Evolutionary conservation across 2,888 invertebrate genomes (phyloP), one percentile per base, ranked within the genome.

Genomic region (Erebia palarica): DNA sequence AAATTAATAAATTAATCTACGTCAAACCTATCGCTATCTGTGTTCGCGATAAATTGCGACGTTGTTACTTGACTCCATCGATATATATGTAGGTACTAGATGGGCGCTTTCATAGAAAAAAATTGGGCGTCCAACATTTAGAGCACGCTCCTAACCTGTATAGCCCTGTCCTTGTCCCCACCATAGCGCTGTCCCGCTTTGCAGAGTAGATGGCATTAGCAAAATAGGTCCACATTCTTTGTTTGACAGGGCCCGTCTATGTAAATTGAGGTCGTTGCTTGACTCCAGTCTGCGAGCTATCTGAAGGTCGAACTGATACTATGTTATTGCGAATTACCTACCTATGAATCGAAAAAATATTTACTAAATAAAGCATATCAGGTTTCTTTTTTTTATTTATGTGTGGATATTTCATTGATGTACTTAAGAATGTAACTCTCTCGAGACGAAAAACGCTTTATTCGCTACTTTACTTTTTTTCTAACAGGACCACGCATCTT

Each of bases 241-340:
- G n/a, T n/a, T n/a, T n/a, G n/a, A n/a, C n/a, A n/a, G n/a, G n/a
- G n/a, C n/a, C n/a, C n/a, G n/a, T n/a, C n/a, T n/a, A n/a, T n/a
- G n/a, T 65, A 55, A 65, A 27, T 53, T 55, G 59, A 14, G 42
- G 47, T 44, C 51, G 57, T 65, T 36, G n/a, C 44, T 61, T 13
- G 13, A 58, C 7, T 36, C 49, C 36, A 14, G 14, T 57, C 13
- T 16, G 11, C 11, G 49, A 63, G 21, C 49, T 3, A 18, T 21
- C 16, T 5, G 55, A 65, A 65, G 65, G 65, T 65, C 51, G n/a
- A 13, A 53, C 42, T 18, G 55, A 55, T 55, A 65, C 13, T 53
- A n/a, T 36, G 42, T 18, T 51, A 10, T 3, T 27, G 64, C 59
- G 69, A 71, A 68, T 1, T 44, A 16, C 0, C 44, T 44, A 44